Evolutionary conservation across 1,140 invertebrate genomes (phyloP), one percentile per base, ranked within the genome.

Genomic region (Hyles vespertilio): DNA sequence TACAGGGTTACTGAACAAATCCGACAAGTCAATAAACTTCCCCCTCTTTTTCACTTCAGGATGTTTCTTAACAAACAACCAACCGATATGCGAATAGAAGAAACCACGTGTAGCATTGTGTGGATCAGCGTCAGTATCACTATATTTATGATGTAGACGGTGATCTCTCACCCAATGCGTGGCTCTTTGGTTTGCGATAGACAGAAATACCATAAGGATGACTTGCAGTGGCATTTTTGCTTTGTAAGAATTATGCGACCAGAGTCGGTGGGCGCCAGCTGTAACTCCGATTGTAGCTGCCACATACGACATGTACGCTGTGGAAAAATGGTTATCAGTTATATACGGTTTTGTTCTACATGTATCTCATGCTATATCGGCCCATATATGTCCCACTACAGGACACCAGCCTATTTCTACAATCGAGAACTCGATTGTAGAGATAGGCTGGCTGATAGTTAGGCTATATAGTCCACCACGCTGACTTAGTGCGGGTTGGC

Each of bases 121-220:
- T 6, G 54, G 59, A 33, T 61, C 59, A 1, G 59, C 54, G 47
- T 61, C 59, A 9, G 59, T 61, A 51, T 56, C 59, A 8, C 59
- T 61, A 47, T 52, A 43, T 10, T 61, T 61, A 22, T 61, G 59
- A 48, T 61, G 59, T 5, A 52, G n/a, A 5, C 59, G 32, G 7
- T 61, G 59, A 45, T 61, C 49, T 36, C 50, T 45, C 4, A 61
- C 59, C 59, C 59, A 56, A n/a, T 56, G 47, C 3, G 59, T 62
- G 3, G 55, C 60, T 48, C 45, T 57, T 11, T 57, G 55, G 32
- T 60, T 55, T 10, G 58, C 58, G 2, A 60, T 32, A 10, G 51
- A 55, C 4, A 60, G 12, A 11, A 60, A 60, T 4, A 60, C 8
- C 43, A 59, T 53, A 5, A 53, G 43, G 6, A 58, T 44, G 11